Conservation (phyloP, 2,797 vertebrate genomes). For the Channallabes apus region DNA sequence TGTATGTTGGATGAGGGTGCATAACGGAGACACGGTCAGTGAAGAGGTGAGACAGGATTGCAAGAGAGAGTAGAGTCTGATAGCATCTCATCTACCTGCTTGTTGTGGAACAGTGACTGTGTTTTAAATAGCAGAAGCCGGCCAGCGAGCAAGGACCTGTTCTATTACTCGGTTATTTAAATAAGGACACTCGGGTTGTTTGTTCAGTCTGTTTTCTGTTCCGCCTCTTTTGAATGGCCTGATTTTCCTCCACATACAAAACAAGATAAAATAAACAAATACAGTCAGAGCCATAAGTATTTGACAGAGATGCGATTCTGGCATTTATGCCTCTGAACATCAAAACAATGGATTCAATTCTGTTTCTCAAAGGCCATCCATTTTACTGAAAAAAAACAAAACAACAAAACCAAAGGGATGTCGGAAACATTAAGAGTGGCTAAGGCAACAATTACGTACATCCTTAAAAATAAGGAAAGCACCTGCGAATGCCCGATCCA, state of each 20-base stretch:
- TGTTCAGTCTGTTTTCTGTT: neutral
- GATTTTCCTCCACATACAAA: neutral
- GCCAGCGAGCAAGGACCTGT: conserved; percentile 72
- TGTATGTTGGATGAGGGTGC: conserved; percentile 50
- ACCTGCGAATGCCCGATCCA: no score
- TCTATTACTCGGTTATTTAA: conserved; percentile 64
- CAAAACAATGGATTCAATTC: no score
- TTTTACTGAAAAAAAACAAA: no score
- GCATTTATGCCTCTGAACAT: no score
- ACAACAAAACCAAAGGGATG: no score
- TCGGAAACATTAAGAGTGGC: no score
- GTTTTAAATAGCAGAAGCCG: conserved; percentile 75
- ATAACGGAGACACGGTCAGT: conserved; percentile 16
- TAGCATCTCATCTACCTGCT: conserved; percentile 73
- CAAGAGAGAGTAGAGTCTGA: conserved; percentile 62
- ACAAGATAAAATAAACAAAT: neutral
- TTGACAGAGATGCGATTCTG: no score
- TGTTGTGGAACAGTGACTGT: conserved; percentile 73
- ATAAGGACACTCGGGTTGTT: conserved; percentile 65
- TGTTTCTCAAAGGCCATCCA: no score
- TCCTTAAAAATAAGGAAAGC: no score
- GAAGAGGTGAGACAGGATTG: conserved; percentile 53
- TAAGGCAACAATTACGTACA: no score
- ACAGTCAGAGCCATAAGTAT: no score
- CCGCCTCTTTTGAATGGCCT: neutral